Percentiles rank a stretch among this genome's conserved stretches.
Evolutionary conservation across 2,797 vertebrate genomes (phyloP).

Genomic region (Clarias fuscus): DNA sequence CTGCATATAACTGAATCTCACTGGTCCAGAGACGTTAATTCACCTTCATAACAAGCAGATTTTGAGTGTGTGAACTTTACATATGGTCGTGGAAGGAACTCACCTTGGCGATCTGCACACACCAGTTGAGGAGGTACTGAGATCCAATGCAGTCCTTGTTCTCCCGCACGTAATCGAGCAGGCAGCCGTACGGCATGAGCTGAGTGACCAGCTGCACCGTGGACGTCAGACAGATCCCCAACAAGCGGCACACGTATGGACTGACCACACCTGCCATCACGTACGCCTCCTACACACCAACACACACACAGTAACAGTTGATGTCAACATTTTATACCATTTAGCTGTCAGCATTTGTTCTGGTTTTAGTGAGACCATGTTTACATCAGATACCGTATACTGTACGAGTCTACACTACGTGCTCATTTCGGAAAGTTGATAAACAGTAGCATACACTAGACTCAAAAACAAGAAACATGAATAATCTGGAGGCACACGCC

Average conservation of each 20-base stretch:
- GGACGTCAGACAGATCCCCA: slow-evolving; percentile 96
- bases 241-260: slow-evolving; percentile 90
- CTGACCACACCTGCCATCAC: slow-evolving; percentile 96
- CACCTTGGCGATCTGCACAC: slow-evolving; percentile 98
- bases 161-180: slow-evolving; percentile 96
- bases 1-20: neutral
- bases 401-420: neutral
- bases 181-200: slow-evolving; percentile 97
- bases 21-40: neutral
- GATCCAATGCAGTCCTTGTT: slow-evolving; percentile 92
- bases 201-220: slow-evolving; percentile 97
- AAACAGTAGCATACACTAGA: too few relatives aligned
- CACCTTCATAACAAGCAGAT: neutral
- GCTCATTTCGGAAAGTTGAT: neutral
- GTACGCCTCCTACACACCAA: slow-evolving; percentile 86
- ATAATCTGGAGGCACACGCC: neutral
- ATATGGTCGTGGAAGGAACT: slow-evolving; percentile 7
- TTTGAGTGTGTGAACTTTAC: neutral
- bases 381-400: neutral
- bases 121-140: slow-evolving; percentile 96
- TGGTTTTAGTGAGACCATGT: neutral
- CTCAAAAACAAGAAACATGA: neutral
- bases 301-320: neutral
- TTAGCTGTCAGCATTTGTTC: neutral
- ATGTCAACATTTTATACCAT: neutral